A percentile compares a stretch with the other conserved stretches of the same genome.
These are phyloP conservation scores for Himalopsyche tibetana DNA, from an alignment of 2,888 invertebrate genomes.

Conservation along the genomic window DNA sequence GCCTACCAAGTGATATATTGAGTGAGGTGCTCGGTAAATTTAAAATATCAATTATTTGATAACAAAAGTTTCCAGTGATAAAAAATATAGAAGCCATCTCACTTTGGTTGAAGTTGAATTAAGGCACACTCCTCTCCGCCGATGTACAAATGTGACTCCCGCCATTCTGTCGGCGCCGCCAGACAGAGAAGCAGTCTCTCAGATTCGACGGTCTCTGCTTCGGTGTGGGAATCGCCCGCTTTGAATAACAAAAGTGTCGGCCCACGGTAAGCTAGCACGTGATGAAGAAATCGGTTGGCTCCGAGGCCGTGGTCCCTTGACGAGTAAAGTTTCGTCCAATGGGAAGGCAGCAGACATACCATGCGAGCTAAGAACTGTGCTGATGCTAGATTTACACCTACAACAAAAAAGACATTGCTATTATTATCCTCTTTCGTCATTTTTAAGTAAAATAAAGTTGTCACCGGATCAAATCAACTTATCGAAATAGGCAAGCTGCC, in stretches of 20 bases:
- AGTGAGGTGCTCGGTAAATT: no score
- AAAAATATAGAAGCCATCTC: constrained; percentile 68
- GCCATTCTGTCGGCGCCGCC: constrained; percentile 89
- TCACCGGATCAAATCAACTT: no score
- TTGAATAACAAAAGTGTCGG: constrained; percentile 81
- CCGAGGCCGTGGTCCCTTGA: constrained; percentile 92
- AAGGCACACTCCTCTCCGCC: constrained; percentile 88
- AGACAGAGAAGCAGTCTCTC: constrained; percentile 81
- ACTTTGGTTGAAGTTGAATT: constrained; percentile 86
- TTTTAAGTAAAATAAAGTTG: neutral
- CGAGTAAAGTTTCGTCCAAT: constrained; percentile 91
- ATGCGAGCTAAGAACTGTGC: constrained; percentile 80
- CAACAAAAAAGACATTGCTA: neutral
- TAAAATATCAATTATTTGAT: neutral
- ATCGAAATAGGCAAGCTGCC: no score
- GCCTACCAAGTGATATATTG: no score
- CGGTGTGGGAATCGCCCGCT: constrained; percentile 69
- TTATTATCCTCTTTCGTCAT: neutral
- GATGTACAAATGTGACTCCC: constrained; percentile 89
- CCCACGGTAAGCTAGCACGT: constrained; percentile 87
- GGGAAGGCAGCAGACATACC: constrained; percentile 83
- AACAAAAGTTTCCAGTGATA: neutral
- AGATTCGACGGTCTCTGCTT: constrained; percentile 66
- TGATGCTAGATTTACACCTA: constrained; percentile 67
- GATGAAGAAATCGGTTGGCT: constrained; percentile 91